These are phyloP conservation scores for Hyperopisus bebe DNA, from an alignment of 2,113 vertebrate species.

Conservation along the genomic window DNA sequence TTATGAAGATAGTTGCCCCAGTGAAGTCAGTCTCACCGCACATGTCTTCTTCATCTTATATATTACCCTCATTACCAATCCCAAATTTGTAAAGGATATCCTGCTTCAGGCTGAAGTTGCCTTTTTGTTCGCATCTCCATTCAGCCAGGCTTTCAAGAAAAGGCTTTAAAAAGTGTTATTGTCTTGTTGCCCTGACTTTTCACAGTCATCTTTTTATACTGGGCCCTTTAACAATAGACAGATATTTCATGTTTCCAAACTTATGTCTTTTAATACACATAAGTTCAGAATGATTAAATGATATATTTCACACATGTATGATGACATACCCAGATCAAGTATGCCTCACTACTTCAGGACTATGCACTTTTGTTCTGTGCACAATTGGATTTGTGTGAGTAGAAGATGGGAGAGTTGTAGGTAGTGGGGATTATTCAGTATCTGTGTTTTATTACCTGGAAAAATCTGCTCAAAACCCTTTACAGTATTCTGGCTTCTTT, in stretches of 20 bases:
- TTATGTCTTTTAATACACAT: not conserved
- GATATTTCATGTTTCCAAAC: not conserved
- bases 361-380: not conserved
- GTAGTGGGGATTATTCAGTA: not conserved
- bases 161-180: not conserved
- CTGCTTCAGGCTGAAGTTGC: not conserved
- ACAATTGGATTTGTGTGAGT: not conserved
- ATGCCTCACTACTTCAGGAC: not conserved
- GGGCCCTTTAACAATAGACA: not conserved
- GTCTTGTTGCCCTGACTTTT: not conserved
- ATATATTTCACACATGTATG: not conserved
- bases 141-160: not conserved
- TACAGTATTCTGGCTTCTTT: not conserved
- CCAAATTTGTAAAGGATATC: not conserved
- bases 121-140: not conserved
- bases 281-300: not conserved
- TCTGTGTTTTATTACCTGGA: slow-evolving; percentile 1
- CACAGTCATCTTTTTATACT: not conserved
- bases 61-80: not conserved
- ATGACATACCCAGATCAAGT: not conserved
- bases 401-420: not conserved
- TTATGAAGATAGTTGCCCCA: not conserved
- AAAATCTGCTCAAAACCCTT: not conserved
- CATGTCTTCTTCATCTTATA: not conserved
- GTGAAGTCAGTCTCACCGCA: not conserved